Evolutionary conservation across 2,888 invertebrate genomes (phyloP).

Genomic region (Spilosoma lubricipeda): DNA sequence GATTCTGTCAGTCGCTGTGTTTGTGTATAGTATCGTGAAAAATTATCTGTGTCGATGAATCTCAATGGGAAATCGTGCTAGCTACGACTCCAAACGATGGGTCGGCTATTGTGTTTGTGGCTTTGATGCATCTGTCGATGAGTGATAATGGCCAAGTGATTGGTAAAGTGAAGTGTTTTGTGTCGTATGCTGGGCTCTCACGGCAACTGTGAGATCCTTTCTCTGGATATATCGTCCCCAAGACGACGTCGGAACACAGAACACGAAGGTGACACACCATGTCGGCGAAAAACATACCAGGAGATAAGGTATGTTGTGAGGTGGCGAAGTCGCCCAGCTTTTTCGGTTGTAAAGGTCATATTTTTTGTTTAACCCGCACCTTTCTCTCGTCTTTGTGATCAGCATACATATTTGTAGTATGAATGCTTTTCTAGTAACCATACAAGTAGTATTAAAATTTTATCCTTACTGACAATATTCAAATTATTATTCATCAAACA

Average conservation of each 20-base stretch:
- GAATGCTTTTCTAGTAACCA: neutral
- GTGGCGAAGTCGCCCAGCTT: constrained; percentile 51
- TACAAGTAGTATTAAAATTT: neutral
- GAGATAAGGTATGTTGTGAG: constrained; percentile 90
- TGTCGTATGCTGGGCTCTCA: constrained; percentile 85
- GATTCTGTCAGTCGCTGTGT: constrained; percentile 86
- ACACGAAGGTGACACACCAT: constrained; percentile 85
- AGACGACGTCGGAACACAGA: constrained; percentile 81
- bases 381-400: constrained; percentile 72
- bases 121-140: constrained; percentile 81
- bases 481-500: neutral
- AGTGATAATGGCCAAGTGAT: constrained; percentile 86
- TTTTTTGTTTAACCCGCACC: constrained; percentile 75
- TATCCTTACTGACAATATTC: neutral
- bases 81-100: constrained; percentile 83
- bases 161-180: constrained; percentile 84
- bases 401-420: constrained; percentile 28
- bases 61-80: constrained; percentile 85
- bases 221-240: constrained; percentile 83
- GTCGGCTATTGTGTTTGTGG: constrained; percentile 83
- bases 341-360: constrained; percentile 70
- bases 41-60: constrained; percentile 84
- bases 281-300: constrained; percentile 93
- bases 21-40: constrained; percentile 86
- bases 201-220: constrained; percentile 83